Percentiles rank a stretch among this genome's conserved stretches.
Conservation (phyloP, 2,888 invertebrate species). For the Dasysyrphus albostriatus region DNA sequence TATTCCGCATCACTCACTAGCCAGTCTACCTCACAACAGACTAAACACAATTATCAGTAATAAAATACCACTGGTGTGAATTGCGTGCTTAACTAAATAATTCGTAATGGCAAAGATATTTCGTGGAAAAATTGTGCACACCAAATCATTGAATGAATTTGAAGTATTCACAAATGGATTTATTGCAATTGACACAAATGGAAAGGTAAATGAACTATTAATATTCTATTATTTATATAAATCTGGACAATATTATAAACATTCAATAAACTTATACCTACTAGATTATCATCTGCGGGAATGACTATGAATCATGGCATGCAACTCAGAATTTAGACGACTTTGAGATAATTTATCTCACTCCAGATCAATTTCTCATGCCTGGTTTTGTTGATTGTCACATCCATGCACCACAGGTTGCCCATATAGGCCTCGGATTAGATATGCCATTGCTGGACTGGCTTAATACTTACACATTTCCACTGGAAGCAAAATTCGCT, state of each 20-base stretch:
- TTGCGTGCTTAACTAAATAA: not conserved
- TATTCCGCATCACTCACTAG: not conserved
- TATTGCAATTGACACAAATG: conserved; percentile 85
- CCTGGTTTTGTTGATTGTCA: conserved; percentile 96
- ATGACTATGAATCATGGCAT: conserved; percentile 79
- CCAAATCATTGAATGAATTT: conserved; percentile 82
- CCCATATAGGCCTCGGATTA: conserved; percentile 92
- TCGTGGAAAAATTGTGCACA: conserved; percentile 83
- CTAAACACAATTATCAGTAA: conserved; percentile 1
- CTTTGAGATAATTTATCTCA: conserved; percentile 78
- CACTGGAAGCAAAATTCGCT: conserved; percentile 89
- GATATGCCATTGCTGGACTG: conserved; percentile 92
- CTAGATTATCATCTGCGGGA: conserved; percentile 84
- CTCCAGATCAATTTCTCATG: conserved; percentile 88
- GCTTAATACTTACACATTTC: conserved; percentile 94
- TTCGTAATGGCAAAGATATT: conserved; percentile 79
- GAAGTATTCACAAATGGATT: conserved; percentile 85
- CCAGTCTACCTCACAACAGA: not conserved
- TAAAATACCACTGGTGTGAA: not conserved
- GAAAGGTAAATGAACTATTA: conserved; percentile 84
- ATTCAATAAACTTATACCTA: not conserved
- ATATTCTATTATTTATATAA: not conserved
- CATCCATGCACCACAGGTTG: conserved; percentile 95
- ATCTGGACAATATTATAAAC: not conserved
- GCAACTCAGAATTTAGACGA: conserved; percentile 33